Conservation (phyloP, 2,113 vertebrate species). For the Pomatorhinus ruficollis region DNA sequence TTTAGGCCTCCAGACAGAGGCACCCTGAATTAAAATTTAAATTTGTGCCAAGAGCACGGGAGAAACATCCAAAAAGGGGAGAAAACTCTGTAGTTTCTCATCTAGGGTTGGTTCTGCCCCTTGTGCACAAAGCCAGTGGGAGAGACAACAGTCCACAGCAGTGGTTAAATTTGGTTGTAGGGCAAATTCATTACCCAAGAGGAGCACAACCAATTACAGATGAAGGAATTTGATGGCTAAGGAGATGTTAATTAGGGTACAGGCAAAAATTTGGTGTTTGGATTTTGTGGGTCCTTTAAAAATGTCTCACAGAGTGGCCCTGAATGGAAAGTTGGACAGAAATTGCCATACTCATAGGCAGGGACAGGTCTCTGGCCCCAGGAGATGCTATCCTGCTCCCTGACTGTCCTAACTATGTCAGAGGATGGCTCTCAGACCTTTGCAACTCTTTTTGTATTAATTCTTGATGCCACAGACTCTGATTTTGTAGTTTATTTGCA, state of each 20-base stretch:
- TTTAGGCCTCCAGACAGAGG: neutral
- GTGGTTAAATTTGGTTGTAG: neutral
- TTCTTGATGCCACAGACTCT: neutral
- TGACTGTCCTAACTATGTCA: neutral
- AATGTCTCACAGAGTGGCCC: neutral
- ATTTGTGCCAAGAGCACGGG: neutral
- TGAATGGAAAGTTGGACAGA: neutral
- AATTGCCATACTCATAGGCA: rapidly evolving
- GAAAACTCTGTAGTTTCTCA: neutral
- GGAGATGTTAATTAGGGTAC: neutral
- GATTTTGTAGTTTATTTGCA: neutral
- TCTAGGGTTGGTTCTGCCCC: neutral
- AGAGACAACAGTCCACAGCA: neutral
- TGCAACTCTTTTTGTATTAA: neutral
- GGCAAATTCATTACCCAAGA: neutral
- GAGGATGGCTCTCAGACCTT: neutral
- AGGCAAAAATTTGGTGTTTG: neutral
- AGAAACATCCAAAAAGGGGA: neutral
- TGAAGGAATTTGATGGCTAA: neutral
- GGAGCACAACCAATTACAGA: neutral
- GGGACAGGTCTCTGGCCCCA: neutral
- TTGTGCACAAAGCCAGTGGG: neutral
- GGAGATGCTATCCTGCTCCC: neutral
- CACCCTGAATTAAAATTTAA: neutral
- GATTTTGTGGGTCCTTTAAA: neutral